Percentiles rank a stretch among this genome's conserved stretches.
Conservation (phyloP, 2,888 invertebrate species). For the Andrena dorsata region DNA sequence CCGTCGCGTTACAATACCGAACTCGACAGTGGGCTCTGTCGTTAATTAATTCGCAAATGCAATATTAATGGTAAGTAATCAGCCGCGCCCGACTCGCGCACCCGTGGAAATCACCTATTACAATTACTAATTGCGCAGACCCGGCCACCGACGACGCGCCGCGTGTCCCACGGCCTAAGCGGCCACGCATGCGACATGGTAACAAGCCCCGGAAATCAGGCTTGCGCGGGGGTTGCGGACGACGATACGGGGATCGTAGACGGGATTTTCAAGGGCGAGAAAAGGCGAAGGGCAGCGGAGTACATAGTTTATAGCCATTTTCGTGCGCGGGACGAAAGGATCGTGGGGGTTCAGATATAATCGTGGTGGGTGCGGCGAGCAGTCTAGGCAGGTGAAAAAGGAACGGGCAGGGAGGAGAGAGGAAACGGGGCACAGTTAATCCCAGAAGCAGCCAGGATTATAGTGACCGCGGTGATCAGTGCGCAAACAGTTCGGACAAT, state of each 20-base stretch:
- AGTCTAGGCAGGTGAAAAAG: background rate
- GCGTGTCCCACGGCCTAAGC: slow-evolving; percentile 46
- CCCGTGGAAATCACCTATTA: slow-evolving; percentile 77
- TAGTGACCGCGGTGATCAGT: slow-evolving; percentile 35
- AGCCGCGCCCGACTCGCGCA: slow-evolving; percentile 68
- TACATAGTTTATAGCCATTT: background rate
- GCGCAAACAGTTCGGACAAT: slow-evolving; percentile 59
- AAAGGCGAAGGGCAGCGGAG: background rate
- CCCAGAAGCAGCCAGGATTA: slow-evolving; percentile 50
- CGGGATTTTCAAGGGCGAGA: background rate
- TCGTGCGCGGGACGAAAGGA: background rate
- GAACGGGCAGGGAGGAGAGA: background rate
- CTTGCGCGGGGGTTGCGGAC: background rate
- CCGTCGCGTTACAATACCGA: slow-evolving; percentile 74
- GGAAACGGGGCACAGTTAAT: slow-evolving; percentile 10
- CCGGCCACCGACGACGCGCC: slow-evolving; percentile 55
- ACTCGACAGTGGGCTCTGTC: slow-evolving; percentile 76
- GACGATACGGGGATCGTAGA: background rate
- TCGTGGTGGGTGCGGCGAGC: too few species aligned
- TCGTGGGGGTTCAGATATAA: background rate
- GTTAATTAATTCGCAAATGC: slow-evolving; percentile 83
- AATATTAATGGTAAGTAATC: slow-evolving; percentile 84
- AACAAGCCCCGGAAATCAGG: slow-evolving; percentile 57
- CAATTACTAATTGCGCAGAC: slow-evolving; percentile 80
- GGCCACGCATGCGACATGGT: slow-evolving; percentile 36